Conservation (phyloP, 1,140 invertebrate species). For the Heliconius nattereri region DNA sequence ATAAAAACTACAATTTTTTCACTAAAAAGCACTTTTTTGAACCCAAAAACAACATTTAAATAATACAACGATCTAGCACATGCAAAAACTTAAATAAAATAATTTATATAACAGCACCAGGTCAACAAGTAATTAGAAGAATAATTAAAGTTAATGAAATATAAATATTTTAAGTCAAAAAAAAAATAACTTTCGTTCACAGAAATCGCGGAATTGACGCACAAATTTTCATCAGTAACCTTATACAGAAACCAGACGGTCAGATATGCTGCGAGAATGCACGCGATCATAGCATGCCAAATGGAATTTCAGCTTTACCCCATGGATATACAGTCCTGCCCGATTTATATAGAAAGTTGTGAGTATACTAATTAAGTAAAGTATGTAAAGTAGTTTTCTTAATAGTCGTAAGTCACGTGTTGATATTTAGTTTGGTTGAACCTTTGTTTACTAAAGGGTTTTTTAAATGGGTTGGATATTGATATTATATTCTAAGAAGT, state of each 20-base stretch:
- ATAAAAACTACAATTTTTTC: not conserved
- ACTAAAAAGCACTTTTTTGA: conserved; percentile 16
- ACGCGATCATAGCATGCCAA: conserved; percentile 91
- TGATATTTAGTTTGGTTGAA: conserved; percentile 6
- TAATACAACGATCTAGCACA: not conserved
- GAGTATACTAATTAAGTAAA: conserved; percentile 74
- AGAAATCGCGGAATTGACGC: conserved; percentile 90
- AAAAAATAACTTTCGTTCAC: conserved; percentile 39
- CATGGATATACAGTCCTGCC: conserved; percentile 91
- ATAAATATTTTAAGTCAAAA: not conserved
- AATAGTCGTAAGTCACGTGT: conserved; percentile 20
- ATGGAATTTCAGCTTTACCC: conserved; percentile 93
- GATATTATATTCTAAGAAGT: too few species aligned
- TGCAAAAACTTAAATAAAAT: not conserved
- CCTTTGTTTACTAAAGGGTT: not conserved
- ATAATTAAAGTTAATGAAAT: not conserved
- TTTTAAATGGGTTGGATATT: not conserved
- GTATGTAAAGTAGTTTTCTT: conserved; percentile 9
- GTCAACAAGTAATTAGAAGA: not conserved
- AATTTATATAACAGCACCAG: not conserved
- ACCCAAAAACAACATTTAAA: conserved; percentile 1
- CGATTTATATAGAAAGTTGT: conserved; percentile 92
- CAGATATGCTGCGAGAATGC: conserved; percentile 88
- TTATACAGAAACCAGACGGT: conserved; percentile 90
- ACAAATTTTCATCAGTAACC: conserved; percentile 90